Conservation (phyloP, 2,888 invertebrate genomes). For the Hemaris fuciformis region DNA sequence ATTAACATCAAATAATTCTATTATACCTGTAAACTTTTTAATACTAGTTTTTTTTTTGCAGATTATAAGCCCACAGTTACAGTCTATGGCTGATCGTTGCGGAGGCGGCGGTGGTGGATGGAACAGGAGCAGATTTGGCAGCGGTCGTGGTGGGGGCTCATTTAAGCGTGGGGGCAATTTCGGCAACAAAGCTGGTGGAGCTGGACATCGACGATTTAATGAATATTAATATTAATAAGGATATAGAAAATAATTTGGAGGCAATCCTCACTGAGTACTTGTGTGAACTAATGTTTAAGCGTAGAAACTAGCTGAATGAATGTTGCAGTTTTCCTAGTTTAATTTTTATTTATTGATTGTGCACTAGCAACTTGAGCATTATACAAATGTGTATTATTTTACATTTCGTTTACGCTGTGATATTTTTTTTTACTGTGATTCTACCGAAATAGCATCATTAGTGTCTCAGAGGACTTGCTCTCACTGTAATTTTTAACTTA, state of each 20-base stretch:
- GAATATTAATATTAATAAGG: constrained; percentile 57
- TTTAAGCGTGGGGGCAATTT: constrained; percentile 74
- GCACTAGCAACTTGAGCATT: constrained; percentile 32
- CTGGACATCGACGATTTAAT: constrained; percentile 70
- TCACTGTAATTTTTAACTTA: constrained; percentile 22
- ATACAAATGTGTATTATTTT: constrained; percentile 33
- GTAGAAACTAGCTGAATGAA: constrained; percentile 35
- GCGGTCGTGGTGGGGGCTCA: constrained; percentile 72
- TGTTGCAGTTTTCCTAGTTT: constrained; percentile 48
- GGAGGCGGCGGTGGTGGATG: constrained; percentile 83
- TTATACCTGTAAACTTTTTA: neutral
- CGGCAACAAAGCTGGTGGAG: constrained; percentile 66
- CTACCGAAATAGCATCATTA: constrained; percentile 61
- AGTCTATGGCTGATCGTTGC: constrained; percentile 87
- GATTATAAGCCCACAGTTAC: constrained; percentile 92
- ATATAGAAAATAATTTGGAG: constrained; percentile 36
- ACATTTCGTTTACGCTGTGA: constrained; percentile 72
- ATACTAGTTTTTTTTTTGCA: constrained; percentile 43
- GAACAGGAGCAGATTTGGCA: constrained; percentile 77
- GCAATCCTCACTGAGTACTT: constrained; percentile 70
- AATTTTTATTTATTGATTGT: constrained; percentile 50
- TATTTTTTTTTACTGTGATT: constrained; percentile 67
- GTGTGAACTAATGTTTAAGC: constrained; percentile 46
- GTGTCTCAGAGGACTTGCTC: constrained; percentile 34
- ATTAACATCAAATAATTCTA: neutral